Conservation (phyloP, 2,888 invertebrate genomes). For the Agonopterix arenella region DNA sequence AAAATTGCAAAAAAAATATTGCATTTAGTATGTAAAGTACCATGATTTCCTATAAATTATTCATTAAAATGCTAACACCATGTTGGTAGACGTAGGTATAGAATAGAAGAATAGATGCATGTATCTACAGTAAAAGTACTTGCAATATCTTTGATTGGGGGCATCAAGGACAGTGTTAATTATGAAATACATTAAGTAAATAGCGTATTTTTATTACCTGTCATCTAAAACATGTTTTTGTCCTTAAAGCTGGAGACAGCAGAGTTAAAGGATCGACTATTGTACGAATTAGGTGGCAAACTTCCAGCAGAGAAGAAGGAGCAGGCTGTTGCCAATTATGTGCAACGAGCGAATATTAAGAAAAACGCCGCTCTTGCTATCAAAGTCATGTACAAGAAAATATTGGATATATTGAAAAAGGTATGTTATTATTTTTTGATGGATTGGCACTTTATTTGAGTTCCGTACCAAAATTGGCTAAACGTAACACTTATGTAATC, state of each 20-base stretch:
- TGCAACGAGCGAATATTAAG: constrained; percentile 79
- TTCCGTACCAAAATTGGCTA: not conserved
- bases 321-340: constrained; percentile 77
- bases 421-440: constrained; percentile 34
- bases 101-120: too few species aligned
- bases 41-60: too few species aligned
- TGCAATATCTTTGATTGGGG: too few species aligned
- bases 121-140: too few species aligned
- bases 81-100: too few species aligned
- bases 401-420: constrained; percentile 79
- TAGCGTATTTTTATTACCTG: not conserved
- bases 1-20: too few species aligned
- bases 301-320: constrained; percentile 70
- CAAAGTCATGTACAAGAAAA: constrained; percentile 77
- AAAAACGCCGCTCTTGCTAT: constrained; percentile 81
- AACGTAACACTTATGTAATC: not conserved
- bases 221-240: not conserved
- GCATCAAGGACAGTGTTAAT: too few species aligned
- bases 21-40: too few species aligned
- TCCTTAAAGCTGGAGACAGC: constrained; percentile 63
- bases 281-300: constrained; percentile 65
- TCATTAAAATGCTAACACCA: too few species aligned
- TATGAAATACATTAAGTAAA: too few species aligned
- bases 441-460: not conserved
- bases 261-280: constrained; percentile 67